Evolutionary conservation across 92 coral and sea anemone genomes (phyloP).

Genomic region (Paragorgia papillata): DNA sequence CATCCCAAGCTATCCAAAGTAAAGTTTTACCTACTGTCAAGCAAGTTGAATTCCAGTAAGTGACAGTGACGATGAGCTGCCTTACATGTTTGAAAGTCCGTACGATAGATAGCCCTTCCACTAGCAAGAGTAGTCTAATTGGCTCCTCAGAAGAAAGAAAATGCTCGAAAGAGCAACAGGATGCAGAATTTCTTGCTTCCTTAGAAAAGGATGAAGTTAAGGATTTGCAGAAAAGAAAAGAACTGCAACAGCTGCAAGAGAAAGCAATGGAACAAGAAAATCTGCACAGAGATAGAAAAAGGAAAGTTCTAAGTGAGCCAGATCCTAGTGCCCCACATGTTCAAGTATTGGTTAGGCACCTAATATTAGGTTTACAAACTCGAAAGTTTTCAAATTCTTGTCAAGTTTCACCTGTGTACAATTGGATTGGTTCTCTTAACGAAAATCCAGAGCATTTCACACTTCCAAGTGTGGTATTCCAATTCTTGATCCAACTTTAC

Average conservation of each 20-base stretch:
- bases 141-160: conserved; percentile 42
- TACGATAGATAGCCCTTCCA: neutral
- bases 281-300: neutral
- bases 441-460: conserved; percentile 50
- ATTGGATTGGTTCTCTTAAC: conserved; percentile 55
- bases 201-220: conserved; percentile 32
- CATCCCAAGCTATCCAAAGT: conserved; percentile 51
- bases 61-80: conserved; percentile 18
- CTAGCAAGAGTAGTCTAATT: conserved; percentile 4
- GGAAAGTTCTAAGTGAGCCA: neutral
- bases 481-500: no score
- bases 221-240: conserved; percentile 20
- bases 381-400: no score
- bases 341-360: no score
- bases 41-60: neutral
- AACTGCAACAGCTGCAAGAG: conserved; percentile 21
- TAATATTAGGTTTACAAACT: no score
- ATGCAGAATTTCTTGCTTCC: conserved; percentile 23
- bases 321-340: no score
- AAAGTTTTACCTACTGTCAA: conserved; percentile 61
- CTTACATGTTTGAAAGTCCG: neutral
- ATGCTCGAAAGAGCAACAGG: conserved; percentile 14
- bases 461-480: neutral
- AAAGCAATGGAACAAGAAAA: conserved; percentile 27
- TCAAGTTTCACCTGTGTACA: conserved; percentile 36